Evolutionary conservation across 2,113 vertebrate species (phyloP).

Genomic region (Spermophilus dauricus): DNA sequence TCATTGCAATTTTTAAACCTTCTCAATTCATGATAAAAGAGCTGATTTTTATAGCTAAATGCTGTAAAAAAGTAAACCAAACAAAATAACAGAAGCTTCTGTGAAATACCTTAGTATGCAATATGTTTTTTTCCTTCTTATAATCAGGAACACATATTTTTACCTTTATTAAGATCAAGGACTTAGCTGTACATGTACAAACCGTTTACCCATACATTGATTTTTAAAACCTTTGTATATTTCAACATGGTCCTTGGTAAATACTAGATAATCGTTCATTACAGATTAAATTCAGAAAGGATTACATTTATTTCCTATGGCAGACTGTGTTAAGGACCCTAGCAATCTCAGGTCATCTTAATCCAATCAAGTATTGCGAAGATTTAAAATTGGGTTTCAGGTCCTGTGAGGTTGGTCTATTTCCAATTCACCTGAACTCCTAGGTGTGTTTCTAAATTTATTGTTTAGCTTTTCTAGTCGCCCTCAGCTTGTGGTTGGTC

Average conservation of each 20-base stretch:
- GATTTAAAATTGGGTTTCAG: background rate
- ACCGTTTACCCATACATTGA: background rate
- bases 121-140: background rate
- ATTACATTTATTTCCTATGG: background rate
- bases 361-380: constrained; percentile 41
- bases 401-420: no score
- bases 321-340: background rate
- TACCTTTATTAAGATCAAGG: background rate
- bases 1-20: background rate
- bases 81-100: background rate
- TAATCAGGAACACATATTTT: background rate
- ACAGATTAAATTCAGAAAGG: background rate
- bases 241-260: background rate
- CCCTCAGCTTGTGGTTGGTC: background rate
- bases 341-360: background rate
- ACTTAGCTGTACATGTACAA: background rate
- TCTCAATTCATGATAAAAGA: background rate
- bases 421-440: background rate
- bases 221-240: background rate
- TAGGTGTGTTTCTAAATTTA: no score
- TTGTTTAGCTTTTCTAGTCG: background rate
- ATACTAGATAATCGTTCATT: background rate
- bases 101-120: background rate
- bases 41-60: background rate
- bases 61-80: background rate